Base-by-base conservation (phyloP, 2,888 invertebrate genomes). In the Trachelus stipa region DNA sequence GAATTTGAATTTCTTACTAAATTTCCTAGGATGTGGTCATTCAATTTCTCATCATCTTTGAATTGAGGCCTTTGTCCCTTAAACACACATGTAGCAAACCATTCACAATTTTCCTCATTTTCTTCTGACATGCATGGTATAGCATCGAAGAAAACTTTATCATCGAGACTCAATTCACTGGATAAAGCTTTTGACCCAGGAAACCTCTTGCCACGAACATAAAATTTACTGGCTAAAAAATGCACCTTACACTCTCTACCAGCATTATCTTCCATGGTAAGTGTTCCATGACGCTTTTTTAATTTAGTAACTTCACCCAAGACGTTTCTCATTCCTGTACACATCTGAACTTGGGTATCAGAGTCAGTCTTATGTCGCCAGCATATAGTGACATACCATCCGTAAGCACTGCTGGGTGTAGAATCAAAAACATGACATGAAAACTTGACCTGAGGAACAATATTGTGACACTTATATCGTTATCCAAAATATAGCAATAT, bases 71-170 rank as follows among this genome's bases (percentile, higher is more conserved):
- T 80, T 80, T 83, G 81, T 0, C 87, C 88, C 76, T 81, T 84
- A 78, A 83, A 87, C 6, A 84, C 86, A 56, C 84, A 80, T 0
- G 86, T 87, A 11, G 88, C 88, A 77, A 88, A 87, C 85, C 86
- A 88, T 3, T 79, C 33, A 76, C 86, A 86, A 4, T 81, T 34
- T 12, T 81, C 79, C 9, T 81, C 79, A 77, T 87, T 87, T 78
- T 87, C 88, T 34, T 80, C 81, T 2, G 84, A 77, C 11, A 88
- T 82, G 35, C 85, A 87, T 15, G 88, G 89, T 34, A 89, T 81
- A 9, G 88, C 88, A 77, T 89, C 88, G 68, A 87, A 87, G 35
- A 75, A 81, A 23, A 88, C 73, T 23, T 73, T 79, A 68, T 86
- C 84, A 12, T 80, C 79, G 1, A 80, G 31, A 4, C 73, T 71